These are phyloP conservation scores for Drosophila burlai DNA, from an alignment of 1,140 invertebrate genomes.

Conservation along the genomic window DNA sequence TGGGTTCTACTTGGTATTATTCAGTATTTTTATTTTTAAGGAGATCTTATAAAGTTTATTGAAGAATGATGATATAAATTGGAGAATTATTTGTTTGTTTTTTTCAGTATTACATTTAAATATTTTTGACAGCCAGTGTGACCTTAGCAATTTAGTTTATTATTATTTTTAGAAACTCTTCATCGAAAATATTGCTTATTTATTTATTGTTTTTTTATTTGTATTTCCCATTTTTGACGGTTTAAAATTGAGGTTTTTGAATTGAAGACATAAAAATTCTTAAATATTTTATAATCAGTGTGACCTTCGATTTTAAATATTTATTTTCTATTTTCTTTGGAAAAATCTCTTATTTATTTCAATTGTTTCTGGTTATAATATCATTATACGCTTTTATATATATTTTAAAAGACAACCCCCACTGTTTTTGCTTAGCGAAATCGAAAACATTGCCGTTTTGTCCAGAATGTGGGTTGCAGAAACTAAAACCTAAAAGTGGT, in stretches of 20 bases:
- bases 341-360: too few species aligned
- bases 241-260: not conserved
- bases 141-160: not conserved
- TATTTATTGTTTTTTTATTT: too few species aligned
- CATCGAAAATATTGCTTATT: not conserved
- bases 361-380: too few species aligned
- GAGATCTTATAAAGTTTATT: not conserved
- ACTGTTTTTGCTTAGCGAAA: slow-evolving; percentile 45
- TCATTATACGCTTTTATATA: not conserved
- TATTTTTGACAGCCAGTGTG: not conserved
- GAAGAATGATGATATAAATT: not conserved
- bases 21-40: not conserved
- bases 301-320: too few species aligned
- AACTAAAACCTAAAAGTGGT: slow-evolving; percentile 72
- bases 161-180: not conserved
- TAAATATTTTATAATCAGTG: too few species aligned
- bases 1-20: not conserved
- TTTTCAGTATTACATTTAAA: not conserved
- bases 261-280: too few species aligned
- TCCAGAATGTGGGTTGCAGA: slow-evolving; percentile 75
- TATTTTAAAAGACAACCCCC: slow-evolving; percentile 19
- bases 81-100: not conserved
- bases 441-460: slow-evolving; percentile 35
- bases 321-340: too few species aligned
- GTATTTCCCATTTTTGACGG: too few species aligned